Conservation (phyloP, 2,797 vertebrate genomes). For the Urocyon cinereoargenteus region DNA sequence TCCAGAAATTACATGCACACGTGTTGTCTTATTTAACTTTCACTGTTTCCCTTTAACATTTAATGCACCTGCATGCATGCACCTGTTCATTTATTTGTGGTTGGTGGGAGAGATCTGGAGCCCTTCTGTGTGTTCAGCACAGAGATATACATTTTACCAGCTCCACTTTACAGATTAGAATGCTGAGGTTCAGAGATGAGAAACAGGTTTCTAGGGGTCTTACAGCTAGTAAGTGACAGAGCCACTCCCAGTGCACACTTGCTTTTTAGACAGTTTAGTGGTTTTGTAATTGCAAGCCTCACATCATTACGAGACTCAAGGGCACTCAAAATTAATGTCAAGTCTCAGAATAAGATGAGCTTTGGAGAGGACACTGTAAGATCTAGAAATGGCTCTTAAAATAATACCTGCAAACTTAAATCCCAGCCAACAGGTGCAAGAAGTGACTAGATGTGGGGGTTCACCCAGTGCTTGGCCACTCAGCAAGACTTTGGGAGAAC, state of each 20-base stretch:
- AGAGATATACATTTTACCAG: fast-evolving
- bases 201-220: neutral
- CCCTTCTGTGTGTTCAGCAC: neutral
- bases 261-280: neutral
- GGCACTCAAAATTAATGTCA: slow-evolving; percentile 16
- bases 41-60: neutral
- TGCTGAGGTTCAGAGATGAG: neutral
- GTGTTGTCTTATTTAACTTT: neutral
- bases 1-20: neutral
- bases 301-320: neutral
- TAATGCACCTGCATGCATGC: fast-evolving
- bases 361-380: neutral
- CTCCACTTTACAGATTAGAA: neutral
- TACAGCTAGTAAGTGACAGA: neutral
- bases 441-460: neutral
- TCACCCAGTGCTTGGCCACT: neutral
- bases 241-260: neutral
- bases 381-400: neutral
- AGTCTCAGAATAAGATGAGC: neutral
- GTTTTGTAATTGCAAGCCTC: neutral
- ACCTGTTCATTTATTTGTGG: neutral
- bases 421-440: neutral
- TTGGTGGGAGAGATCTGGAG: neutral
- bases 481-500: neutral
- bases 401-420: neutral